These are phyloP conservation scores for Aleiodes leptofemur DNA, from an alignment of 2,888 invertebrate species.

Conservation along the genomic window DNA sequence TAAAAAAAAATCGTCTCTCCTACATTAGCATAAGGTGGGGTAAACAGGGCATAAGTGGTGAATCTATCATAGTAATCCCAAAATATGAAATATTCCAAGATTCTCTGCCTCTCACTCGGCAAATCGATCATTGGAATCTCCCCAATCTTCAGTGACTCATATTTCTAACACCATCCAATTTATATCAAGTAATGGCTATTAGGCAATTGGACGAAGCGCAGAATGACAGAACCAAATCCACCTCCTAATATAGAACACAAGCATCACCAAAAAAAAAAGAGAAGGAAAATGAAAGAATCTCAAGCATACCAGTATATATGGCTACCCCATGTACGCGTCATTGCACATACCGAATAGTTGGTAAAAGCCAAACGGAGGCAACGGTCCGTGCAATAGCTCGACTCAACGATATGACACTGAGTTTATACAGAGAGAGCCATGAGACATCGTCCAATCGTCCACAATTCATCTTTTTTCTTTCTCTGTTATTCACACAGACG, in stretches of 20 bases:
- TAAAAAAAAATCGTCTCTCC: no score
- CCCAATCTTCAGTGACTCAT: background rate
- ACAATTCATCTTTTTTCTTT: slow-evolving; percentile 54
- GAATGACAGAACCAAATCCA: background rate
- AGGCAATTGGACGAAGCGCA: no score
- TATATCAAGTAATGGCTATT: no score
- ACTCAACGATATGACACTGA: slow-evolving; percentile 34
- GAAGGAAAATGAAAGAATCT: no score
- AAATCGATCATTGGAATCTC: background rate
- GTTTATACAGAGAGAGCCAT: slow-evolving; percentile 46
- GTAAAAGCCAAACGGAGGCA: slow-evolving; percentile 53
- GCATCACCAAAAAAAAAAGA: background rate
- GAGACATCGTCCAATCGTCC: slow-evolving; percentile 58
- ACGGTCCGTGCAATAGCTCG: slow-evolving; percentile 55
- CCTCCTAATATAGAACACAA: background rate
- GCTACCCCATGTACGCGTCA: slow-evolving; percentile 26
- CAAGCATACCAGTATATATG: background rate
- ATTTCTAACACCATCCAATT: slow-evolving; percentile 2
- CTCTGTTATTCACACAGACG: slow-evolving; percentile 22
- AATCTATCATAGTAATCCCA: no score
- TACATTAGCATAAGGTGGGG: no score
- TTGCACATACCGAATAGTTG: slow-evolving; percentile 40
- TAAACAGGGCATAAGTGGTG: no score
- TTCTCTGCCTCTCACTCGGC: no score
- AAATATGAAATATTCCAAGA: no score